These are phyloP conservation scores for Anarsia innoxiella DNA, from an alignment of 2,888 invertebrate genomes.

Conservation along the genomic window DNA sequence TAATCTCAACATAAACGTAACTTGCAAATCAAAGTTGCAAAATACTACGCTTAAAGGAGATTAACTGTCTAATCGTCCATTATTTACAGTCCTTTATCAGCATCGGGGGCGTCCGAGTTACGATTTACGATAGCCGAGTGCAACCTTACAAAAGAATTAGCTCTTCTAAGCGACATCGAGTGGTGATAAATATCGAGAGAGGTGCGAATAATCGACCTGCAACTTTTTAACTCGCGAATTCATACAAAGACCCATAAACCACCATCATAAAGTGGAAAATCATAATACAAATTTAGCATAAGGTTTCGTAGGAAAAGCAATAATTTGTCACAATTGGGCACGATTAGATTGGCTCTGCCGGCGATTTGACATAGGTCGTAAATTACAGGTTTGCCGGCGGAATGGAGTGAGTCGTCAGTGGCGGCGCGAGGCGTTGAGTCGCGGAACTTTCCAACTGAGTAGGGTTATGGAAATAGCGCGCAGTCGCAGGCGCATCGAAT, in stretches of 20 bases:
- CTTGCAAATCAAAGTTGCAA: constrained; percentile 50
- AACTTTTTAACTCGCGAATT: constrained; percentile 57
- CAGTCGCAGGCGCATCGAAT: constrained; percentile 70
- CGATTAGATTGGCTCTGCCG: constrained; percentile 71
- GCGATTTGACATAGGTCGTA: constrained; percentile 72
- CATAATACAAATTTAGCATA: constrained; percentile 58
- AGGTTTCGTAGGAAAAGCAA: constrained; percentile 72
- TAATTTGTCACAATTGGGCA: constrained; percentile 73
- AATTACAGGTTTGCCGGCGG: constrained; percentile 57
- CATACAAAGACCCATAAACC: constrained; percentile 46
- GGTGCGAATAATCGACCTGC: constrained; percentile 59
- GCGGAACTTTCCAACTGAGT: constrained; percentile 31
- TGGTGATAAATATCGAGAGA: constrained; percentile 61
- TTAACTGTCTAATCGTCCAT: constrained; percentile 55
- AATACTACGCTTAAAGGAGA: constrained; percentile 51
- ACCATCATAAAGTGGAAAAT: constrained; percentile 55
- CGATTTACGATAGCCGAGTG: constrained; percentile 57
- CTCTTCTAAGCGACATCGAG: constrained; percentile 64
- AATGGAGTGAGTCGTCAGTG: constrained; percentile 43
- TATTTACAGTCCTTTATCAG: constrained; percentile 70
- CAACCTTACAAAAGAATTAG: constrained; percentile 60
- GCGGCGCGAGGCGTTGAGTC: constrained; percentile 23
- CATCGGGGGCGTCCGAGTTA: constrained; percentile 43
- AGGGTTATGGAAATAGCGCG: constrained; percentile 57
- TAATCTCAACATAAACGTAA: constrained; percentile 50